Percentiles rank a stretch among this genome's conserved stretches.
Conservation (phyloP, 2,888 invertebrate genomes). For the Cosmopolites sordidus region DNA sequence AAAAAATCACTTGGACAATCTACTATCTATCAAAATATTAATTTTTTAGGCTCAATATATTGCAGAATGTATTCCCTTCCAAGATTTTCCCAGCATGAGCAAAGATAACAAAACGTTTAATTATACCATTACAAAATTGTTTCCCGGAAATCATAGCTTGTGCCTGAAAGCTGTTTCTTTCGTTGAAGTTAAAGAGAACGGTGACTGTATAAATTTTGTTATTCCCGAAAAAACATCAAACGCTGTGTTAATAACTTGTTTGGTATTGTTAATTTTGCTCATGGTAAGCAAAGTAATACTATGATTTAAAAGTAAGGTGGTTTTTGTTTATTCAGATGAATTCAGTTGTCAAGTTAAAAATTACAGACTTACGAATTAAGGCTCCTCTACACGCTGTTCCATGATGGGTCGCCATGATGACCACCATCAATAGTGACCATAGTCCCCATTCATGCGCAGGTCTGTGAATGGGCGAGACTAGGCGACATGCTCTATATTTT, state of each 20-base stretch:
- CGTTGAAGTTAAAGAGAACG: conserved; percentile 65
- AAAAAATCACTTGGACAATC: too few species aligned
- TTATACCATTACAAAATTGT: conserved; percentile 52
- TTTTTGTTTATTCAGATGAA: too few species aligned
- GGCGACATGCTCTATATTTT: not conserved
- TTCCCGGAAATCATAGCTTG: conserved; percentile 79
- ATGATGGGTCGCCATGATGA: too few species aligned
- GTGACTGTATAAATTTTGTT: conserved; percentile 55
- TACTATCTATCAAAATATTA: too few species aligned
- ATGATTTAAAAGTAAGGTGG: too few species aligned
- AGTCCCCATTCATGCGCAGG: not conserved
- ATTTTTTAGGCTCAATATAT: conserved; percentile 54
- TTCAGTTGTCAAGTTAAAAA: too few species aligned
- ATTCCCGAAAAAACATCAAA: conserved; percentile 53
- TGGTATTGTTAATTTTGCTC: conserved; percentile 24
- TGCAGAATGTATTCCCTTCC: conserved; percentile 61
- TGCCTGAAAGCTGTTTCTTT: conserved; percentile 73
- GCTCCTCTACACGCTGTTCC: too few species aligned
- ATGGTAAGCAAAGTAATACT: conserved; percentile 27
- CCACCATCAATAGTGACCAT: too few species aligned
- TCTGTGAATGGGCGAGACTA: too few species aligned
- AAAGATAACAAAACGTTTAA: conserved; percentile 19
- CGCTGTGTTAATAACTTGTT: conserved; percentile 26
- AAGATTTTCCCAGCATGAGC: conserved; percentile 28
- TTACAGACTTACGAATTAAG: too few species aligned